phyloP scores from a whole-genome alignment of 2,888 invertebrate genomes.

The Hypercompe scribonia region DNA sequence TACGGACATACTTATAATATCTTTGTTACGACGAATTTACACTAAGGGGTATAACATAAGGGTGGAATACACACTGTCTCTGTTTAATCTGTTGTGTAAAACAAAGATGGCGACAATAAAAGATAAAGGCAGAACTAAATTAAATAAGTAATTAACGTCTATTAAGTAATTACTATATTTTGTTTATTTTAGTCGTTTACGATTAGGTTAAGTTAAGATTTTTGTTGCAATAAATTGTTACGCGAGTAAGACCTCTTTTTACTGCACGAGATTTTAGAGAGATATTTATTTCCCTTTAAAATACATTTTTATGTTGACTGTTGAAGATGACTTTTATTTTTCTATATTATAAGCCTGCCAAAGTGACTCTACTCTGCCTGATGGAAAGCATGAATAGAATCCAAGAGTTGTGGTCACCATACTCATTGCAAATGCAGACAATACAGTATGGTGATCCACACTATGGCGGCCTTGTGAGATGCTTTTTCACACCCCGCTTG shows the following conservation, averaged over 20 bases:
- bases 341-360: too few relatives aligned
- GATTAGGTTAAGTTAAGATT: conserved; percentile 9
- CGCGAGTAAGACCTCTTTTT: neutral
- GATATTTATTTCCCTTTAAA: neutral
- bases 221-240: conserved; percentile 5
- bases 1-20: conserved; percentile 63
- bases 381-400: too few relatives aligned
- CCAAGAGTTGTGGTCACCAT: too few relatives aligned
- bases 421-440: too few relatives aligned
- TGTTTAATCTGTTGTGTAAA: neutral
- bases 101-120: conserved; percentile 20
- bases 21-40: conserved; percentile 51
- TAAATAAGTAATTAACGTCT: conserved; percentile 38
- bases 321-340: too few relatives aligned
- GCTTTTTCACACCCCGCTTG: too few relatives aligned
- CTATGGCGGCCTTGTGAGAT: too few relatives aligned
- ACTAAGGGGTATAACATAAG: conserved; percentile 43
- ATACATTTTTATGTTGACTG: neutral
- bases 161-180: conserved; percentile 34
- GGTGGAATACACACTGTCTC: conserved; percentile 29
- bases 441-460: too few relatives aligned
- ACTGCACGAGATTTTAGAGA: neutral
- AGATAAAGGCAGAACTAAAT: conserved; percentile 36
- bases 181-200: conserved; percentile 34
- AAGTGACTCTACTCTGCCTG: too few relatives aligned